phyloP scores from a whole-genome alignment of 2,888 invertebrate species.

The Synergus gifuensis region DNA sequence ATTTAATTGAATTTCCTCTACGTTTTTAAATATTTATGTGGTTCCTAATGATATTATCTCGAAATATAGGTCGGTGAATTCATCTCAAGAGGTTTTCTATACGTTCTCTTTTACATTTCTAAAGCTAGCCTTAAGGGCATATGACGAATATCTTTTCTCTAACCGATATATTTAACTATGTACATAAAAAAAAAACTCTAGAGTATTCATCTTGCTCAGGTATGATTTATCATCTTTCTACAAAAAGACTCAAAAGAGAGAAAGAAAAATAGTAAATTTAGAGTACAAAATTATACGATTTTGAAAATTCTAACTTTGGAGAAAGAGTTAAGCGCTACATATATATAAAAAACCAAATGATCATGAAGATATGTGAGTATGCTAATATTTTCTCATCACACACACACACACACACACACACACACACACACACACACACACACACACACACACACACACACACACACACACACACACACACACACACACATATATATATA shows the following conservation, averaged over 20 bases:
- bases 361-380: neutral
- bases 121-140: neutral
- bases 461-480: too few relatives aligned
- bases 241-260: neutral
- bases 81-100: neutral
- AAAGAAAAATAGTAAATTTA: neutral
- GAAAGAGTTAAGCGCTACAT: neutral
- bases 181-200: conserved; percentile 4
- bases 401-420: too few relatives aligned
- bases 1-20: neutral
- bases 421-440: too few relatives aligned
- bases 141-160: neutral
- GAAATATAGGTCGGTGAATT: conserved; percentile 19
- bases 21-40: neutral
- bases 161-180: neutral
- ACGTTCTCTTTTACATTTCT: neutral
- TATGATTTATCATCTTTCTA: neutral
- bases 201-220: neutral
- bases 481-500: too few relatives aligned
- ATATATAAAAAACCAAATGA: neutral
- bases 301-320: neutral
- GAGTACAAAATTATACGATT: neutral
- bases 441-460: too few relatives aligned
- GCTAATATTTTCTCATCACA: neutral
- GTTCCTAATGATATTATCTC: neutral